Conservation (phyloP, 2,888 invertebrate genomes). For the Selenia dentaria region DNA sequence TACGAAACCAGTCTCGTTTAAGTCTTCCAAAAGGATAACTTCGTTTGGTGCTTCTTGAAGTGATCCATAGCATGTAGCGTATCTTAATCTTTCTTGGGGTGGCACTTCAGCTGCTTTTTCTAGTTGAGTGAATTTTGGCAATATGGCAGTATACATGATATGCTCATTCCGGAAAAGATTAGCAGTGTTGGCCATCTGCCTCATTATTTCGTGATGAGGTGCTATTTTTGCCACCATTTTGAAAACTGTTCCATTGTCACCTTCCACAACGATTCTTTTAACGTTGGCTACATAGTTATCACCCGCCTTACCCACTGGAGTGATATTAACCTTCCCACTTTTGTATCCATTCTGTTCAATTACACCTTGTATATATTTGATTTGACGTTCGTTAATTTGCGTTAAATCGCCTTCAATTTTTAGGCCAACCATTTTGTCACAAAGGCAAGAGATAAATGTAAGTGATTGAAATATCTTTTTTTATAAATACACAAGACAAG, state of each 20-base stretch:
- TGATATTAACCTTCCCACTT: conserved; percentile 20
- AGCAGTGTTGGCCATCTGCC: conserved; percentile 11
- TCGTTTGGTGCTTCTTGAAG: conserved; percentile 41
- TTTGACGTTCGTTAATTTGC: conserved; percentile 25
- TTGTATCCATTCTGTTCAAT: conserved; percentile 25
- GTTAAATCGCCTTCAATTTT: conserved; percentile 28
- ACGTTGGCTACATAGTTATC: conserved; percentile 43
- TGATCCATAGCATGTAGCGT: conserved; percentile 46
- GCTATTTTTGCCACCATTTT: conserved; percentile 51
- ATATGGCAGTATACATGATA: conserved; percentile 42
- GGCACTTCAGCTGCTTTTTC: conserved; percentile 38
- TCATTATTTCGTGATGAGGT: conserved; percentile 13
- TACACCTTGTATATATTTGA: conserved; percentile 22
- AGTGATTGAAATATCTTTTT: too few species aligned
- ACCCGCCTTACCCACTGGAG: conserved; percentile 36
- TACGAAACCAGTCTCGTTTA: conserved; percentile 34
- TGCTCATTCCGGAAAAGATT: conserved; percentile 44
- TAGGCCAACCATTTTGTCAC: conserved; percentile 22
- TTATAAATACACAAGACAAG: too few species aligned
- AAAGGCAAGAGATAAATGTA: too few species aligned
- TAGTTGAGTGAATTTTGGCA: conserved; percentile 44
- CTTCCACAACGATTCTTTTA: conserved; percentile 31
- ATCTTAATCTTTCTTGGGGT: conserved; percentile 38
- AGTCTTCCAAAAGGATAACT: conserved; percentile 52
- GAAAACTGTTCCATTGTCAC: conserved; percentile 32